phyloP scores from a whole-genome alignment of 2,113 vertebrate species.

The Chiloscyllium plagiosum region DNA sequence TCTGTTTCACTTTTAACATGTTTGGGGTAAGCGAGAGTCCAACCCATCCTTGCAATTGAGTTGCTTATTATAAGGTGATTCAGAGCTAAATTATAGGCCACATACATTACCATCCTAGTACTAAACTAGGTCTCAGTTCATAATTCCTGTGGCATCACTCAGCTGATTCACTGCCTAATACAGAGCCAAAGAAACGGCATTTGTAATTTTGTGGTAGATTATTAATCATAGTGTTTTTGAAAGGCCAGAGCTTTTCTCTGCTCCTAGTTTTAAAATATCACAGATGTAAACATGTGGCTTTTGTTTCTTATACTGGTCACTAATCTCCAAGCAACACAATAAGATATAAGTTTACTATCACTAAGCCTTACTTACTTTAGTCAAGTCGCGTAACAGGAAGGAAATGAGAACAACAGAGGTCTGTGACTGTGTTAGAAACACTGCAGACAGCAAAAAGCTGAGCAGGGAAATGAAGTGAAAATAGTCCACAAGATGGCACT shows the following conservation, averaged over 20 bases:
- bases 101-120: background rate
- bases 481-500: conserved; percentile 10
- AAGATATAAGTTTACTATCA: background rate
- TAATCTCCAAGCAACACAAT: background rate
- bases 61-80: background rate
- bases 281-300: background rate
- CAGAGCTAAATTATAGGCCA: background rate
- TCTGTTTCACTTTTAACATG: background rate
- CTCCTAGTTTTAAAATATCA: background rate
- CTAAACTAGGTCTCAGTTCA: background rate
- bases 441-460: background rate
- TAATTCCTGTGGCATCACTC: background rate
- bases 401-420: background rate
- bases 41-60: background rate
- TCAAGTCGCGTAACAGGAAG: background rate
- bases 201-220: background rate
- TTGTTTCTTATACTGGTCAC: background rate
- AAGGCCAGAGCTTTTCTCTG: background rate
- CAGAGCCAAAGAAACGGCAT: background rate
- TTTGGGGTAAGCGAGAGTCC: background rate
- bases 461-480: background rate
- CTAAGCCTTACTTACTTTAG: background rate
- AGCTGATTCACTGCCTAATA: background rate
- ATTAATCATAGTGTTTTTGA: background rate
- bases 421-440: background rate